Base-by-base conservation (phyloP, 2,113 vertebrate species). In the Brienomyrus brachyistius region DNA sequence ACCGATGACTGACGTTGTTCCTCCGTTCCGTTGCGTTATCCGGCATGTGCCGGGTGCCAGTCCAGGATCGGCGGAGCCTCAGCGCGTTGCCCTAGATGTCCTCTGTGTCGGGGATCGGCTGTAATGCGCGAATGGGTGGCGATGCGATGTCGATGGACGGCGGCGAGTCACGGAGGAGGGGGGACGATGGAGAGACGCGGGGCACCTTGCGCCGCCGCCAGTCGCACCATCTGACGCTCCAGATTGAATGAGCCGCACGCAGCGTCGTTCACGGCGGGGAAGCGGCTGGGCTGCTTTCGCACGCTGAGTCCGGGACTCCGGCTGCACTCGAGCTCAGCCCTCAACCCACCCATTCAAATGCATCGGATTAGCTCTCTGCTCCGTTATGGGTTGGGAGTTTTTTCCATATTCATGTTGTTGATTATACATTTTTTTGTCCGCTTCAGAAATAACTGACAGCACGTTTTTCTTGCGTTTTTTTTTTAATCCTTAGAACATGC, bases 161-260 rank as follows among this genome's bases (percentile, higher is more conserved):
- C 59, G 80, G 86, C 3, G 31, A 88, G 50, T 54, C 66, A 77
- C 88, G 80, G 80, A 88, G 54, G 13, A 35, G 66, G 11, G 13
- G 48, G 83, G 89, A 91, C 91, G 87, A 89, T 87, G 92, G 93
- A 91, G 77, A 85, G 88, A 86, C 82, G 92, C 93, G 88, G 93
- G 92, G 93, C 93, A 93, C 93, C 94, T 94, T 93, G 89, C 15
- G 88, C 87, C 80, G 89, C 62, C 84, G 89, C 88, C 93, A 91
- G 93, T 91, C 52, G 91, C 87, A 95, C 95, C 95, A 94, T 93
- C 94, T 95, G 95, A 96, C 93, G 95, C 94, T 93, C 62, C 94
- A 93, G 94, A 92, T 91, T 92, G 93, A 92, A 92, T 83, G 91
- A 92, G 92, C 91, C 91, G 94, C 74, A 86, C 94, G 92, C 92